phyloP scores from a whole-genome alignment of 37 sponge, comb jelly and placozoan species.

The Haliclona indistincta region DNA sequence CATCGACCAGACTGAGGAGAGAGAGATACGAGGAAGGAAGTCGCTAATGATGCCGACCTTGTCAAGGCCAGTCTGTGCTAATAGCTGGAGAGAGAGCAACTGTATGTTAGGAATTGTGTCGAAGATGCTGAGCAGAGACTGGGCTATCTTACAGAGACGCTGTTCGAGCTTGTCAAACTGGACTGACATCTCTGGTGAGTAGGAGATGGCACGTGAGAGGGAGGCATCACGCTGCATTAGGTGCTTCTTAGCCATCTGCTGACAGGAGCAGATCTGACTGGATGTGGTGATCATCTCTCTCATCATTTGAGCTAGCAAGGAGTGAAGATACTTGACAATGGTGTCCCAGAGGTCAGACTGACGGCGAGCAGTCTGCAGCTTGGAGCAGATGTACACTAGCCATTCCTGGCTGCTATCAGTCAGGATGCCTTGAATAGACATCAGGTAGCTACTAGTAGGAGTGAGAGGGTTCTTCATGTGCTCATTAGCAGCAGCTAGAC shows the following conservation, averaged over 20 bases:
- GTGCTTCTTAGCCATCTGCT: neutral
- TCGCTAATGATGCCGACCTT: conserved; percentile 33
- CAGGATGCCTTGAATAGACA: conserved; percentile 16
- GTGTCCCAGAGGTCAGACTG: conserved; percentile 10
- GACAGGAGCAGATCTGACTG: neutral
- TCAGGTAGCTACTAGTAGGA: conserved; percentile 8
- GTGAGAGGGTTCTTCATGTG: neutral
- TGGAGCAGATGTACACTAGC: conserved; percentile 67
- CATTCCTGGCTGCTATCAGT: conserved; percentile 55
- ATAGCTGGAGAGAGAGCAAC: conserved; percentile 64
- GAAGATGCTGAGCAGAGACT: conserved; percentile 49
- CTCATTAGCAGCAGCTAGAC: conserved; percentile 16
- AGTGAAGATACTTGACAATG: conserved; percentile 12
- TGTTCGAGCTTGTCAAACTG: conserved; percentile 42
- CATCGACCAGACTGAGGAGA: conserved; percentile 29
- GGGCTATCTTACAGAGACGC: conserved; percentile 50
- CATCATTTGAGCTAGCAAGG: conserved; percentile 1
- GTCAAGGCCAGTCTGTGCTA: conserved; percentile 39
- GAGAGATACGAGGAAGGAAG: conserved; percentile 47
- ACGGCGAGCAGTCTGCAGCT: conserved; percentile 30
- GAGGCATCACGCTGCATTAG: neutral
- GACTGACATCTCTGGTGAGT: conserved; percentile 18
- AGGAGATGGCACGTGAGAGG: neutral
- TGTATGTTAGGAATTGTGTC: conserved; percentile 50
- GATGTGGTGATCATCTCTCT: neutral